These are phyloP conservation scores for Xiphorhynchus erythropygius DNA, from an alignment of 2,797 vertebrate species.

Conservation along the genomic window DNA sequence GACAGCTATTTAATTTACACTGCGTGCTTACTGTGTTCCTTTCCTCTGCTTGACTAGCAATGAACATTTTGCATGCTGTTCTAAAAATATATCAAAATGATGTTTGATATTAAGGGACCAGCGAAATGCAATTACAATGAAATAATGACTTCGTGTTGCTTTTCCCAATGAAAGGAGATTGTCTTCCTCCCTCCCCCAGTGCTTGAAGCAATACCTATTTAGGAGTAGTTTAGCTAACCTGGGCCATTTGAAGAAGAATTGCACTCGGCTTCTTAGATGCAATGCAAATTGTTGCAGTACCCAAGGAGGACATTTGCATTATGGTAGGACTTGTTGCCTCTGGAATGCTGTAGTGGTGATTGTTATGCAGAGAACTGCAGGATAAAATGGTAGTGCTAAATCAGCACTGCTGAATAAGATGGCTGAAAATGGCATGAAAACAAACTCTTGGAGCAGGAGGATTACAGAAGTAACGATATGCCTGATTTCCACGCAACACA, in stretches of 20 bases:
- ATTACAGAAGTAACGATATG: not conserved
- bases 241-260: not conserved
- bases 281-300: not conserved
- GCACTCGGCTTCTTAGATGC: not conserved
- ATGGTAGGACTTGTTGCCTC: not conserved
- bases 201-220: not conserved
- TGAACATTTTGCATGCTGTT: not conserved
- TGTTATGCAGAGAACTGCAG: conserved; percentile 16
- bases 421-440: conserved; percentile 13
- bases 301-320: not conserved
- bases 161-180: conserved; percentile 2
- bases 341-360: not conserved
- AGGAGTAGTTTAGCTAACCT: not conserved
- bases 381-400: conserved; percentile 38
- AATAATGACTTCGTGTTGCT: not conserved
- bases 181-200: not conserved
- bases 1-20: not conserved
- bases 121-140: not conserved
- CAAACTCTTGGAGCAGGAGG: not conserved
- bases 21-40: not conserved
- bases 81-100: conserved; percentile 41
- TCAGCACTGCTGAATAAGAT: conserved; percentile 20
- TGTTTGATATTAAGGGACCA: conserved; percentile 4
- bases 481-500: not conserved
- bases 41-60: not conserved